Conservation (phyloP, 1,140 invertebrate species). For the Musca domestica region DNA sequence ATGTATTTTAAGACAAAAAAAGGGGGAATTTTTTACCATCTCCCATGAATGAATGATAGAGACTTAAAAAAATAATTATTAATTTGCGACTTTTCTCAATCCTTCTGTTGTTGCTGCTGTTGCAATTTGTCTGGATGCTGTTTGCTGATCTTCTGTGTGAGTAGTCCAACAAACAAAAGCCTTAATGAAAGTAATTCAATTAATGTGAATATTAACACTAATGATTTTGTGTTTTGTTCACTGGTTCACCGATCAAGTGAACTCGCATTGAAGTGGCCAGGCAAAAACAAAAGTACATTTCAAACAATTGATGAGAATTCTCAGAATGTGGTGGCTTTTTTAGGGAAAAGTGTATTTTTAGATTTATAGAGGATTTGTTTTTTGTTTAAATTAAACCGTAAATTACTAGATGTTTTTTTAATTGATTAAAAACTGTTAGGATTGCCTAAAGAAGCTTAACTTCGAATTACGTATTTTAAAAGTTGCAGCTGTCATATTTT, state of each 20-base stretch:
- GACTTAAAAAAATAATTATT: conserved; percentile 9
- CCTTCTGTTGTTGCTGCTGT: not conserved
- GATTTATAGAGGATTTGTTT: not conserved
- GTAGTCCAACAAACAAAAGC: not conserved
- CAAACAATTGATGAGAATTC: conserved; percentile 5
- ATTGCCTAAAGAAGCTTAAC: no score
- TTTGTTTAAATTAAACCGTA: no score
- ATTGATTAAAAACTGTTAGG: no score
- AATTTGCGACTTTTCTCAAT: not conserved
- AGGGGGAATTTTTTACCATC: not conserved
- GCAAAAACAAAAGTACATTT: no score
- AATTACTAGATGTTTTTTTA: no score
- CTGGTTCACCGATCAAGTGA: not conserved
- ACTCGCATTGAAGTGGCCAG: no score
- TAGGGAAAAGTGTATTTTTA: not conserved
- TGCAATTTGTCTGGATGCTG: not conserved
- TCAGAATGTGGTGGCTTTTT: not conserved
- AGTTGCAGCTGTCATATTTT: no score
- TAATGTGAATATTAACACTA: conserved; percentile 18
- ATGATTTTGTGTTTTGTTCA: not conserved
- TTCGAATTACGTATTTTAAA: no score
- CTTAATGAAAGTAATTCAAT: conserved; percentile 22
- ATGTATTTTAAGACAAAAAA: not conserved
- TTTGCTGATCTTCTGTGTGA: not conserved
- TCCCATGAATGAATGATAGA: conserved; percentile 1